Conservation (phyloP, 2,113 vertebrate genomes). For the Lamprotornis superbus region DNA sequence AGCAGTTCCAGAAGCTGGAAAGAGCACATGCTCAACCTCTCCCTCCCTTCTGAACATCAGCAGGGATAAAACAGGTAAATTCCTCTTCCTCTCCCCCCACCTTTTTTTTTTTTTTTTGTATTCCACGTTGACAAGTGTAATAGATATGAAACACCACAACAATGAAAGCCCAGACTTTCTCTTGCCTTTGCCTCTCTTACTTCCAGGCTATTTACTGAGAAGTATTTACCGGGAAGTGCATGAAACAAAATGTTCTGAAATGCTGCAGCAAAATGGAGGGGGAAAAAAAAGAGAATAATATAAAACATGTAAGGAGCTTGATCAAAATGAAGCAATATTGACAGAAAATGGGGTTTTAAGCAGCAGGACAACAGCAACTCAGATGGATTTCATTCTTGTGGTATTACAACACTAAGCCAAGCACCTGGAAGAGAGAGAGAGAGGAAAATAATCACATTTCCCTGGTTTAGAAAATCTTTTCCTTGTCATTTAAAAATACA, state of each 20-base stretch:
- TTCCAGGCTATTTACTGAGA: conserved; percentile 75
- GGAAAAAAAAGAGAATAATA: neutral
- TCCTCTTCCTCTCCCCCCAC: neutral
- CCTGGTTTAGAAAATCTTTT: conserved; percentile 4
- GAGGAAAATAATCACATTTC: conserved; percentile 4
- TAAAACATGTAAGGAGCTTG: conserved; percentile 67
- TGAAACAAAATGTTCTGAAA: conserved; percentile 73
- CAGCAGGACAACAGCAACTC: conserved; percentile 64
- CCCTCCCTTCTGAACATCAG: neutral
- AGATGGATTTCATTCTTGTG: conserved; percentile 21
- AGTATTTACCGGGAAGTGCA: conserved; percentile 62
- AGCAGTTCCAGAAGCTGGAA: neutral
- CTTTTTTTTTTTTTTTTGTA: neutral
- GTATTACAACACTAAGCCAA: neutral
- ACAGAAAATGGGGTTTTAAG: conserved; percentile 69
- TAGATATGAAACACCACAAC: conserved; percentile 48
- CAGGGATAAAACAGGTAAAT: neutral
- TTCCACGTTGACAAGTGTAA: conserved; percentile 47
- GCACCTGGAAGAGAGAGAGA: neutral
- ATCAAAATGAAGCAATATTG: conserved; percentile 61
- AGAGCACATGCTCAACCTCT: neutral
- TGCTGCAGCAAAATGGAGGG: conserved; percentile 41
- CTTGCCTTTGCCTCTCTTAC: conserved; percentile 69
- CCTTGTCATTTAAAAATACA: conserved; percentile 9
- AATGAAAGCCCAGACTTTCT: conserved; percentile 37